A percentile compares a stretch with the other conserved stretches of the same genome.
phyloP scores from a whole-genome alignment of 1,140 invertebrate species.

The Spodoptera frugiperda region DNA sequence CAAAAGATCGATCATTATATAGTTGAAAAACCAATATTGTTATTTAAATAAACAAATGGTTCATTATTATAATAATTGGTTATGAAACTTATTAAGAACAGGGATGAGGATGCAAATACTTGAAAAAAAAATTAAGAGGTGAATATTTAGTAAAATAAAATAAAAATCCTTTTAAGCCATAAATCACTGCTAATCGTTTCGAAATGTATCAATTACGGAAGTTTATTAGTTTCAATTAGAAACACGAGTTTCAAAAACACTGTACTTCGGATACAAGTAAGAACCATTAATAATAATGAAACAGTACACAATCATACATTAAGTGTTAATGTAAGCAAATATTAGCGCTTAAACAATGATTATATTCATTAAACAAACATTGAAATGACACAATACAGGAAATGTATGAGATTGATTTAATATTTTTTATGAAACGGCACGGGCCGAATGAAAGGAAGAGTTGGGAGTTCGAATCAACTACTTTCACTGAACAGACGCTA shows the following conservation, averaged over 20 bases:
- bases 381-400: conserved; percentile 6
- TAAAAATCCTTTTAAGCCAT: too few relatives aligned
- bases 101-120: neutral
- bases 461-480: conserved; percentile 70
- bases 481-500: conserved; percentile 79
- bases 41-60: neutral
- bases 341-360: conserved; percentile 13
- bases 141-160: neutral
- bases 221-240: too few relatives aligned
- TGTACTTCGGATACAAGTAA: neutral
- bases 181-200: too few relatives aligned
- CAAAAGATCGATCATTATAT: conserved; percentile 16
- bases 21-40: conserved; percentile 18
- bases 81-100: too few relatives aligned
- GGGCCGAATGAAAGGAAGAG: conserved; percentile 72
- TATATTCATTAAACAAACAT: neutral
- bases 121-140: neutral
- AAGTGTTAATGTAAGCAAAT: neutral
- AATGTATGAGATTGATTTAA: conserved; percentile 43
- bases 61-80: neutral
- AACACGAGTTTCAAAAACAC: too few relatives aligned
- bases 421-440: conserved; percentile 54
- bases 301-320: neutral
- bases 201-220: too few relatives aligned
- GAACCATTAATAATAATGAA: neutral